These are phyloP conservation scores for Trachops cirrhosus DNA, from an alignment of 2,797 vertebrate genomes.

Conservation along the genomic window DNA sequence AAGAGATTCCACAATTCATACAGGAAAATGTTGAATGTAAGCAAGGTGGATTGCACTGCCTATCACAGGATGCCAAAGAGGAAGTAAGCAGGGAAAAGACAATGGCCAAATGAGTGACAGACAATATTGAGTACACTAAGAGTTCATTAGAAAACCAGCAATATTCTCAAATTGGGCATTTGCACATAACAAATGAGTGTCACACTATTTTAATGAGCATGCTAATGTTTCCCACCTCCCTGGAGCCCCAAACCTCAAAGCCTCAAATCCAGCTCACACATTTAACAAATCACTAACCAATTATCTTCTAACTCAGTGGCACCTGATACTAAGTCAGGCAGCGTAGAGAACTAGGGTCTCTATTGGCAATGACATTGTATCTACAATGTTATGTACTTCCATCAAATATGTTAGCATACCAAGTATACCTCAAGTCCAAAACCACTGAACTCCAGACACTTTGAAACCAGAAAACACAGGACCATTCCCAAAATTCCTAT, in stretches of 20 bases:
- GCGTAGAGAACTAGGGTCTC: not conserved
- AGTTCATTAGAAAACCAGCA: constrained; percentile 20
- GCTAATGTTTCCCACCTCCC: not conserved
- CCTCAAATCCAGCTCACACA: not conserved
- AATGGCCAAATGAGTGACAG: not conserved
- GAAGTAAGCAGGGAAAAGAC: constrained; percentile 5
- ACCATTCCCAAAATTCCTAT: not conserved
- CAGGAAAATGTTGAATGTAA: not conserved
- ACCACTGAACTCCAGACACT: not conserved
- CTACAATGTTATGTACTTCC: not conserved
- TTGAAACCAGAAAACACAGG: constrained; percentile 3
- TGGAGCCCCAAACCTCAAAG: not conserved
- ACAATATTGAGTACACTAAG: not conserved
- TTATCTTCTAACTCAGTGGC: constrained; percentile 5
- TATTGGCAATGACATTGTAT: not conserved
- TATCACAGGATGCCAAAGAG: not conserved
- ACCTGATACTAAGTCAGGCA: not conserved
- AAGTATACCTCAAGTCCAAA: not conserved
- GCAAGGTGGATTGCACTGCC: not conserved
- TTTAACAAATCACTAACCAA: constrained; percentile 33
- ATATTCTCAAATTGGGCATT: constrained; percentile 30
- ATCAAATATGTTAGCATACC: not conserved
- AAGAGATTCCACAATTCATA: not conserved
- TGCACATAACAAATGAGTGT: not conserved
- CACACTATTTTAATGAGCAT: constrained; percentile 32